A percentile compares a stretch with the other conserved stretches of the same genome.
Evolutionary conservation across 2,888 invertebrate genomes (phyloP).

Genomic region (Tetragonula carbonaria): DNA sequence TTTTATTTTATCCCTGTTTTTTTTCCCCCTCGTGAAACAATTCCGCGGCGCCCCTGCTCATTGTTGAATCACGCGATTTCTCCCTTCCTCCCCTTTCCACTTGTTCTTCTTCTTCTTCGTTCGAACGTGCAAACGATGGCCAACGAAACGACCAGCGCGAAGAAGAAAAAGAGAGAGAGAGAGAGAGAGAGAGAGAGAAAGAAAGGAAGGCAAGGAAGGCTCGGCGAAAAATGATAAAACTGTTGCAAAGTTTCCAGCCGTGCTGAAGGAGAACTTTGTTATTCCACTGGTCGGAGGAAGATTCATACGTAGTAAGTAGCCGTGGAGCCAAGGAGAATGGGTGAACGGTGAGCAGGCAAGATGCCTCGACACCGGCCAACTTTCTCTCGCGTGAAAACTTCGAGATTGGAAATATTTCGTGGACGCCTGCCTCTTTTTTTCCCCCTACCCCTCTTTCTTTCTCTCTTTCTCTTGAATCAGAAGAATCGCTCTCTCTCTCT

Average conservation of each 20-base stretch:
- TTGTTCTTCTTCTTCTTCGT: neutral
- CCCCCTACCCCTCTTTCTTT: neutral
- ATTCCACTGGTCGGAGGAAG: conserved; percentile 59
- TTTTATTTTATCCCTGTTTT: conserved; percentile 41
- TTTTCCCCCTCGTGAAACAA: conserved; percentile 49
- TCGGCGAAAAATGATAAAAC: conserved; percentile 63
- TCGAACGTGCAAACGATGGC: conserved; percentile 26
- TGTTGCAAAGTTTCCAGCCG: conserved; percentile 51
- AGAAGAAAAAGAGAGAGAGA: neutral
- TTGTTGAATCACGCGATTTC: conserved; percentile 51
- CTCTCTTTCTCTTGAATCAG: neutral
- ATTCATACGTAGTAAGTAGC: conserved; percentile 65
- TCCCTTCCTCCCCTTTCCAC: neutral
- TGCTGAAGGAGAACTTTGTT: conserved; percentile 62
- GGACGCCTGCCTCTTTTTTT: conserved; percentile 31
- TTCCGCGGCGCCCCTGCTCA: conserved; percentile 43
- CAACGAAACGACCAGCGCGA: too few species aligned
- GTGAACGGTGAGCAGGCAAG: conserved; percentile 37
- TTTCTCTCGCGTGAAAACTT: conserved; percentile 64
- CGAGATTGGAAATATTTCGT: conserved; percentile 71
- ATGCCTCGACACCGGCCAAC: conserved; percentile 55
- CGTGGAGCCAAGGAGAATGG: neutral
- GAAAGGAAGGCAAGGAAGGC: neutral
- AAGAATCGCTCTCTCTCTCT: neutral
- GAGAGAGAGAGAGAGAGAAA: conserved; percentile 17